Percentiles rank a stretch among this genome's conserved stretches.
phyloP scores from a whole-genome alignment of 2,888 invertebrate species.

The Tolmerus cingulatus region DNA sequence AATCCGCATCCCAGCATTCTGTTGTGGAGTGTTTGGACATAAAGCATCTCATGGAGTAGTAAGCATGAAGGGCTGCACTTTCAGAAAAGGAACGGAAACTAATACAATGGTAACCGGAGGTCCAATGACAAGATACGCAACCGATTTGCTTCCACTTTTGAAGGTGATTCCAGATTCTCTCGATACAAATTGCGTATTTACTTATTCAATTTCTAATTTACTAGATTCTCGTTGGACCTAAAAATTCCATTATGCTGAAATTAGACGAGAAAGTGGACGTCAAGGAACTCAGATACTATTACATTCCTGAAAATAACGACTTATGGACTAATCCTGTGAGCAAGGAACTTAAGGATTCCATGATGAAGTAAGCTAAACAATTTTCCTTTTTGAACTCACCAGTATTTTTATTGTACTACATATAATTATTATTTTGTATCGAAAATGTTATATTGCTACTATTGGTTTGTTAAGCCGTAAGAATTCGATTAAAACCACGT shows the following conservation, averaged over 20 bases:
- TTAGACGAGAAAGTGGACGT: conserved; percentile 71
- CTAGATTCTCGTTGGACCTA: conserved; percentile 61
- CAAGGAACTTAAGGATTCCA: conserved; percentile 70
- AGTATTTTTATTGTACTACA: too few relatives aligned
- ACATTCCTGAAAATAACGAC: conserved; percentile 79
- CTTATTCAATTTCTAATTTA: background rate
- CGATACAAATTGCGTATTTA: conserved; percentile 51
- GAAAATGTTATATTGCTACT: too few relatives aligned
- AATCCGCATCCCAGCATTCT: conserved; percentile 86
- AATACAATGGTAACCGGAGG: conserved; percentile 85
- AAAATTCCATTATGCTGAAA: conserved; percentile 66
- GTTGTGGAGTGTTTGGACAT: conserved; percentile 86
- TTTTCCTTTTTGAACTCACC: background rate
- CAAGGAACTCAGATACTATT: conserved; percentile 76
- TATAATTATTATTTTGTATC: too few relatives aligned
- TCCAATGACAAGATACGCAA: conserved; percentile 79
- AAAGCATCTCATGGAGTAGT: conserved; percentile 73
- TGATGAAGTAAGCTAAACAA: conserved; percentile 65
- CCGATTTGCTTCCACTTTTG: conserved; percentile 81
- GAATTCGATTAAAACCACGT: too few relatives aligned
- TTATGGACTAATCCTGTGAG: conserved; percentile 75
- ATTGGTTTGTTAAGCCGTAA: too few relatives aligned
- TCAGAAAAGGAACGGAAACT: conserved; percentile 73
- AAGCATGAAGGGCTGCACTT: conserved; percentile 72
- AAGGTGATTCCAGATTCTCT: conserved; percentile 69